Evolutionary conservation across 2,888 invertebrate genomes (phyloP), one percentile per base, ranked within the genome.

Genomic region (Spialia ferax): DNA sequence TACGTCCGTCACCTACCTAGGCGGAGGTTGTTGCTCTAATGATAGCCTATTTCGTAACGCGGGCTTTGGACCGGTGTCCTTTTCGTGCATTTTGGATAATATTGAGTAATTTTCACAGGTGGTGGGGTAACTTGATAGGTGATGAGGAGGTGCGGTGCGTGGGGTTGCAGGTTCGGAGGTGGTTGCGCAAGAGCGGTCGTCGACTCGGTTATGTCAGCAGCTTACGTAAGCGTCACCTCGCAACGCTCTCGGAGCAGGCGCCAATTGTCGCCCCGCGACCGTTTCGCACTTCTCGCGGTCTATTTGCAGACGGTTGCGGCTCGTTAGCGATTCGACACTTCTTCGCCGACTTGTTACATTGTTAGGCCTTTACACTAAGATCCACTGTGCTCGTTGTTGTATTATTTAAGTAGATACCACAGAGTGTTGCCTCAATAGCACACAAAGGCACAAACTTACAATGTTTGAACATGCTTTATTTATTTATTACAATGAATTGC

Each of bases 151-250:
- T 79, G 83, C 79, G 86, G 82, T 74, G 74, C 74, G 78, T 76
- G 79, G 93, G 93, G 92, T 91, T 91, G 91, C 85, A 84, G 89
- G 90, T 89, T 89, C 80, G 87, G 84, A 80, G 77, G 77, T 80
- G 82, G 85, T 93, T 93, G 90, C 92, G 91, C 91, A 93, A 93
- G 84, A 80, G 77, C 92, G 93, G 93, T 93, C 93, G 91, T 90
- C 92, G 93, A 93, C 93, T 91, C 85, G 89, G 87, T 93, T 93
- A 93, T 93, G 91, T 93, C 93, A 93, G 91, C 82, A 79, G 81
- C 82, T 93, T 93, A 92, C 93, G 92, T 93, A 93, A 93, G 83
- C 86, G 83, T 87, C 88, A 88, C 89, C 89, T 91, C 91, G 92
- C 89, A 88, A 88, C 86, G 88, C 82, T 89, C 89, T 86, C 88